phyloP scores from a whole-genome alignment of 2,113 vertebrate species.

The Uria aalge region DNA sequence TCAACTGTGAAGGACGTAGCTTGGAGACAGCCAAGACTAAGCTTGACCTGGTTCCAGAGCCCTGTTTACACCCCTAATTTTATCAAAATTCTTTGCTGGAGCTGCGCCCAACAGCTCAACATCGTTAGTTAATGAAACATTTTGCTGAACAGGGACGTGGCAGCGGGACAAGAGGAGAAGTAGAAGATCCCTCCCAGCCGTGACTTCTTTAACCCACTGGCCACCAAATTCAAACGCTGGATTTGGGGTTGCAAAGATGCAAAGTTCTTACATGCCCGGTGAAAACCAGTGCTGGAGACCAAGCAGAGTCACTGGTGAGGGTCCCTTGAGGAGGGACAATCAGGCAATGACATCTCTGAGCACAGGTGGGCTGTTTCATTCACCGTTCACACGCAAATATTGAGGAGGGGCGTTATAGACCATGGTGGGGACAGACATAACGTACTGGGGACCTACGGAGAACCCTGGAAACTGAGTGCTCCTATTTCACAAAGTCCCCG shows the following conservation, averaged over 20 bases:
- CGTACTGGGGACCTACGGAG: neutral
- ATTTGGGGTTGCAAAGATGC: neutral
- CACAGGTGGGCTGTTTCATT: neutral
- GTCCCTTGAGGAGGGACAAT: neutral
- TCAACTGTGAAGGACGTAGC: neutral
- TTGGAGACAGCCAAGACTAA: neutral
- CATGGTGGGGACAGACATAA: neutral
- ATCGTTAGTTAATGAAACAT: neutral
- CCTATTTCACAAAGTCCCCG: fast-evolving
- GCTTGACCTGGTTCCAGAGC: neutral
- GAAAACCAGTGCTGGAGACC: neutral
- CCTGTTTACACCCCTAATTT: neutral
- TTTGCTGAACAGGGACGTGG: fast-evolving
- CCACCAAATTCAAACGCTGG: neutral
- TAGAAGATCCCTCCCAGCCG: neutral
- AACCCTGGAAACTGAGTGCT: neutral
- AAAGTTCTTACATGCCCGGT: neutral
- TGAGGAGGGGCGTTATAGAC: fast-evolving
- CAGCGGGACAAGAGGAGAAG: neutral
- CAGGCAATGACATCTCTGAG: neutral
- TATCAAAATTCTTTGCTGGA: neutral
- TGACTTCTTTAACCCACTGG: neutral
- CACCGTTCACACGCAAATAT: neutral
- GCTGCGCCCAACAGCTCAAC: neutral
- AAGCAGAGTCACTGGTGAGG: neutral